Percentiles rank a stretch among this genome's conserved stretches.
Conservation (phyloP, 2,113 vertebrate species). For the Meleagris gallopavo region DNA sequence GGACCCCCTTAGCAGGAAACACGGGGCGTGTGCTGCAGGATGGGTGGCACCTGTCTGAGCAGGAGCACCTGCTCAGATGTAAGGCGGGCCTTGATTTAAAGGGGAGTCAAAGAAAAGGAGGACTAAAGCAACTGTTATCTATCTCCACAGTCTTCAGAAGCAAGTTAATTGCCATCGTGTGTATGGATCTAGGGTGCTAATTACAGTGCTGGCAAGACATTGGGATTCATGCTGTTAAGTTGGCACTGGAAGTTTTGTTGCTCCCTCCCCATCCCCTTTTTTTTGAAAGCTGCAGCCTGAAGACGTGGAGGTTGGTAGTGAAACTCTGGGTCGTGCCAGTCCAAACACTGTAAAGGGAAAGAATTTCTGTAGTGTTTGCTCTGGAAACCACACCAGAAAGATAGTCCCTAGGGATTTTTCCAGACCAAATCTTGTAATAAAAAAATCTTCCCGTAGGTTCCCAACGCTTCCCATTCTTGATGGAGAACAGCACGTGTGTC, state of each 20-base stretch:
- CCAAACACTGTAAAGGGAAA: background rate
- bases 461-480: background rate
- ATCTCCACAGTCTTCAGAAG: background rate
- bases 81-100: background rate
- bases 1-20: no score
- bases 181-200: background rate
- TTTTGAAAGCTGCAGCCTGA: background rate
- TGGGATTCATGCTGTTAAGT: fast-evolving
- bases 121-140: background rate
- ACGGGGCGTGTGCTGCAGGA: background rate
- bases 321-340: background rate
- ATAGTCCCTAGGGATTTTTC: background rate
- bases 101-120: background rate
- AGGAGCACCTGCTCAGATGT: background rate
- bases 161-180: background rate
- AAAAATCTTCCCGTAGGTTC: background rate
- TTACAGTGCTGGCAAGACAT: background rate
- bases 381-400: background rate
- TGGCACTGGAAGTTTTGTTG: background rate
- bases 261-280: background rate
- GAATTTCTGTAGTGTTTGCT: background rate
- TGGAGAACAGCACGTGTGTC: background rate
- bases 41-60: background rate
- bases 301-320: background rate
- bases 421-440: background rate